phyloP scores from a whole-genome alignment of 2,113 vertebrate genomes.

The Agelaius phoeniceus region DNA sequence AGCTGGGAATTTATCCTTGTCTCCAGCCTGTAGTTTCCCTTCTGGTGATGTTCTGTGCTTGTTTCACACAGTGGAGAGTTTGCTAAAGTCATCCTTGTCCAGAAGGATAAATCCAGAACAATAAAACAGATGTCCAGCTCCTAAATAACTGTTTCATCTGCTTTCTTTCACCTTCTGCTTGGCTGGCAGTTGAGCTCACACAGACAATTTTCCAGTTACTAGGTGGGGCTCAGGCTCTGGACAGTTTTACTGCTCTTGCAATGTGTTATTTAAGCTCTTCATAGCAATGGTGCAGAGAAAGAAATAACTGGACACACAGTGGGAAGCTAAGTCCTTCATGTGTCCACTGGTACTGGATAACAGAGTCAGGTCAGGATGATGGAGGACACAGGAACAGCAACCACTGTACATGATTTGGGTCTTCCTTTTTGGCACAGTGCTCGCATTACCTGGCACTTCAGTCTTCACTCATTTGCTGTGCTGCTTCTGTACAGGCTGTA shows the following conservation, averaged over 20 bases:
- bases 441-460: fast-evolving
- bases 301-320: neutral
- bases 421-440: fast-evolving
- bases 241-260: neutral
- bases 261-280: neutral
- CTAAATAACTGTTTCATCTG: neutral
- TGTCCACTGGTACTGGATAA: too few species aligned
- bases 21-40: neutral
- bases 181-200: neutral
- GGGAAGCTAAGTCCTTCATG: neutral
- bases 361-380: neutral
- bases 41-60: neutral
- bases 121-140: neutral
- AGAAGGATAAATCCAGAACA: neutral
- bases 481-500: neutral
- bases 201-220: neutral
- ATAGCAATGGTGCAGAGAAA: neutral
- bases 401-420: fast-evolving
- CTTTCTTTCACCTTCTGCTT: neutral
- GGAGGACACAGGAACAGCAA: neutral
- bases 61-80: neutral
- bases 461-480: neutral
- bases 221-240: neutral
- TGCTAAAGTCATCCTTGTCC: neutral
- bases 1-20: neutral